phyloP scores from a whole-genome alignment of 2,113 vertebrate genomes.

The Oreochromis aureus region DNA sequence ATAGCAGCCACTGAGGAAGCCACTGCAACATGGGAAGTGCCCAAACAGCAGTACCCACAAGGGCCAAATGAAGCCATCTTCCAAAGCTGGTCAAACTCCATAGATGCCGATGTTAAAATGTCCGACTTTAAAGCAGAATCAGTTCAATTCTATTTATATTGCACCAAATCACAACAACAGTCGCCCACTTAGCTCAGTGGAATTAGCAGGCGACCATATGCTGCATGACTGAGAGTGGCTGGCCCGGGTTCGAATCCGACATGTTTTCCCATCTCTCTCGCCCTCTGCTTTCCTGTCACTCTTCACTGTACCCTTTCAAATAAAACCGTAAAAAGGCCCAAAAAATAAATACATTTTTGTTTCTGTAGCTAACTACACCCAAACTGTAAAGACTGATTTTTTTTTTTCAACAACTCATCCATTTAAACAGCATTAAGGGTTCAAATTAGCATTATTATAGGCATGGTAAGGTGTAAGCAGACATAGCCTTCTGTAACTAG shows the following conservation, averaged over 20 bases:
- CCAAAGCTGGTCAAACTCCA: neutral
- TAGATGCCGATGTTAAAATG: neutral
- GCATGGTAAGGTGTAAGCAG: neutral
- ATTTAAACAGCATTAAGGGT: neutral
- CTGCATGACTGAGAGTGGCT: neutral
- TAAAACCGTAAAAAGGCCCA: neutral
- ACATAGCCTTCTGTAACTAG: neutral
- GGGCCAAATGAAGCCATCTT: neutral
- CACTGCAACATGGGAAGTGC: neutral
- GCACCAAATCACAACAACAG: neutral
- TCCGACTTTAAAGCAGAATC: neutral
- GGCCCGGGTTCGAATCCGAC: fast-evolving
- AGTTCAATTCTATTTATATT: neutral
- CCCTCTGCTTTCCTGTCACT: neutral
- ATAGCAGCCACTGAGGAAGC: neutral
- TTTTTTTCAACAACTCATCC: neutral
- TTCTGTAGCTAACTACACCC: neutral
- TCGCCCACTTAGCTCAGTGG: fast-evolving
- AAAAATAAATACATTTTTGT: neutral
- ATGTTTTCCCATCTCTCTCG: neutral
- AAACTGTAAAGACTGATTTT: neutral
- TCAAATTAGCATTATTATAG: neutral
- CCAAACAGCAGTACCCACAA: neutral
- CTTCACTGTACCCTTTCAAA: neutral
- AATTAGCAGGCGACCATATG: fast-evolving